phyloP scores from a whole-genome alignment of 1,140 invertebrate genomes.

The Hypothenemus hampei region DNA sequence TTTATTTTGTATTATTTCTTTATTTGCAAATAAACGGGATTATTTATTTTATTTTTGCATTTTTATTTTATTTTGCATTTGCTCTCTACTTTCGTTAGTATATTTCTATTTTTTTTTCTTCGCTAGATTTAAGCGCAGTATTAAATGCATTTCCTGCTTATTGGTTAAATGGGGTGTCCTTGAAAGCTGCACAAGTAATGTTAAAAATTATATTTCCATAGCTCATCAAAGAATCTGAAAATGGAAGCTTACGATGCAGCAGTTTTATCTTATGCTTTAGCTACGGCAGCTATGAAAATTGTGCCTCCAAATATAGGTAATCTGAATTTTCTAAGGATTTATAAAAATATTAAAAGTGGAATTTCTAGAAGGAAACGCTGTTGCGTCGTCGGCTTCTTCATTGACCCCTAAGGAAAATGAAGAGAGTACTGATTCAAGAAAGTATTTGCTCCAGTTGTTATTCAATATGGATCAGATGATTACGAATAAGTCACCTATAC shows the following conservation, averaged over 20 bases:
- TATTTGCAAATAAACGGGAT: no score
- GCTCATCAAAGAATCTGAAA: slow-evolving; percentile 59
- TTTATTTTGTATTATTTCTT: no score
- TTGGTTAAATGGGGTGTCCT: no score
- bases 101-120: no score
- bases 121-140: no score
- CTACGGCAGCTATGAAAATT: slow-evolving; percentile 46
- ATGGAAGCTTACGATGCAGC: slow-evolving; percentile 53
- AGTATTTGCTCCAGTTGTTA: slow-evolving; percentile 35
- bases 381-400: slow-evolving; percentile 43
- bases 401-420: slow-evolving; percentile 36
- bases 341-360: background rate
- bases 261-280: slow-evolving; percentile 45
- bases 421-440: slow-evolving; percentile 23
- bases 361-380: slow-evolving; percentile 23
- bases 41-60: slow-evolving; percentile 9
- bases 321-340: no score
- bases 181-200: no score
- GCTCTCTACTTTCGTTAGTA: no score
- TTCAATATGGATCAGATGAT: slow-evolving; percentile 38
- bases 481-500: slow-evolving; percentile 37
- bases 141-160: no score
- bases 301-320: slow-evolving; percentile 33
- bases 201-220: slow-evolving; percentile 40
- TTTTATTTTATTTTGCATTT: slow-evolving; percentile 8